Evolutionary conservation across 2,113 vertebrate genomes (phyloP), one percentile per base, ranked within the genome.

Genomic region (Cnemophilus loriae): DNA sequence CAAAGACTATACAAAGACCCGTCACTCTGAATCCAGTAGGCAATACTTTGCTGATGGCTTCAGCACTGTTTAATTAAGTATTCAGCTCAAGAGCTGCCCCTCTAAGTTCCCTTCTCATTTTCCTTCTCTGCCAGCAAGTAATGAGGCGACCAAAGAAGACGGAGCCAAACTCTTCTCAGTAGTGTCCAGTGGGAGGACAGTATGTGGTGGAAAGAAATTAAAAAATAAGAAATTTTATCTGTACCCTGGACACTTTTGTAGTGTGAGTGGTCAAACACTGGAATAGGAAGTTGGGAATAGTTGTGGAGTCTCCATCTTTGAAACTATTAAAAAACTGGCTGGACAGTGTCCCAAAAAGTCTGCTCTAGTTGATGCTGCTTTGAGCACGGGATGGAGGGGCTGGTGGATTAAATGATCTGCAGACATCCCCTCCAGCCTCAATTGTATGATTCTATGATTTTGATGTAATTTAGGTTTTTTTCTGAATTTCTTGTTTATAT

Each of bases 311-410:
- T 28, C n/a, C 26, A 9, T 10, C 33, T 60, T 26, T 28, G 27
- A 44, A 89, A 11, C 22, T 26, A 33, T 27, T 59, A 3, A 39
- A 91, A 84, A 70, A 3, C 3, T 35, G 24, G 11, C 20, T 27
- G 6, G 9, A 61, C 28, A 84, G 28, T 19, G 15, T 32, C 37
- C 28, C 2, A 5, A n/a, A 53, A 35, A 73, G 11, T 47, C 15
- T 59, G 20, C 13, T 68, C 10, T 26, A 39, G 16, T 3, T 53
- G 42, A 67, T 57, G 27, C n/a, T 77, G 15, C 59, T 91, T 42
- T 3, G 2, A 88, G n/a, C 16, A 73, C 0, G 0, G 6, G 10
- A 17, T 49, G 7, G 7, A 67, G 6, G 5, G 2, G 3, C 3
- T 26, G 10, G 6, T 33, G 9, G 10, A 49, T 57, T 21, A 84